Base-by-base conservation (phyloP, 2,113 vertebrate genomes). In the Poicephalus gulielmi region DNA sequence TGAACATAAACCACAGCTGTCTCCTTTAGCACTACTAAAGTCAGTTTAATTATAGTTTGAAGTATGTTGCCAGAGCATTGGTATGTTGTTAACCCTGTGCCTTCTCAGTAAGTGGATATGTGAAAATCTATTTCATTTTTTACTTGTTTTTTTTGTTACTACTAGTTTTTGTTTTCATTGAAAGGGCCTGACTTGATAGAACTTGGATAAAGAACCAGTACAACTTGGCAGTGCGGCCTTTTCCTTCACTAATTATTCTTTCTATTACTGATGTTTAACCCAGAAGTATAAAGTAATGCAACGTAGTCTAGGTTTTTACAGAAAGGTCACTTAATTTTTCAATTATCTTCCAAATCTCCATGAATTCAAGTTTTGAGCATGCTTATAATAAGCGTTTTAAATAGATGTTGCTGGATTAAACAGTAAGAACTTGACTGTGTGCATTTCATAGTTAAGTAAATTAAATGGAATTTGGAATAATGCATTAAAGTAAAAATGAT, bases 401-500 rank as follows among this genome's bases (percentile, higher is more conserved):
- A 47, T 31, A 91, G 37, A 37, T 90, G 6, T 71, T 84, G 25
- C 73, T 90, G 63, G 66, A 49, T 92, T 87, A 53, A 86, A 62
- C 23, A 60, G 30, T n/a, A 74, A 7, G 53, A 92, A 79, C n/a
- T 73, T 88, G 19, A 24, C 53, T 90, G 57, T 78, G 71, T 86
- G 39, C 27, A 13, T 87, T 79, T 92, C 52, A 50, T 86, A 73
- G 69, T 90, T 94, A 91, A 94, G 53, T 44, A 82, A 89, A 70
- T 83, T 75, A 79, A 84, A 83, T 68, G 25, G 44, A 47, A 93
- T 84, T 86, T 85, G 68, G 24, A 68, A 55, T 92, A 89, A 9
- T 92, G 46, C 37, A 57, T 53, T 92, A 92, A 80, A 73, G 22
- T 52, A 86, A 94, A 91, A 93, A 77, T 64, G 30, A 67, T 94